phyloP scores from a whole-genome alignment of 2,797 vertebrate genomes.

The Pseudotriccus pelzelni region DNA sequence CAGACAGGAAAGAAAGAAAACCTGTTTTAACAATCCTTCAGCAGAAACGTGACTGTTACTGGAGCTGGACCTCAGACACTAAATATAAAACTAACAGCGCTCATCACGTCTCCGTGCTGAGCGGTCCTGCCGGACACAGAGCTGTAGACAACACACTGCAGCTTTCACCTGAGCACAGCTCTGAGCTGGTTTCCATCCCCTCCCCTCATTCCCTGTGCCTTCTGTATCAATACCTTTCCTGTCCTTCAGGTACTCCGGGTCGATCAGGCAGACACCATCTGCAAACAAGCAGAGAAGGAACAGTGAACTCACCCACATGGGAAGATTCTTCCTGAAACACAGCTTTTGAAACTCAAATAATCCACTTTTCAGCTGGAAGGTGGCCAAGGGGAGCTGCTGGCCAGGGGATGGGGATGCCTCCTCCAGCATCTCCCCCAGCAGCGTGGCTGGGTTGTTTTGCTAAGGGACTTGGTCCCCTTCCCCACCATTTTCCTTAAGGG shows the following conservation, averaged over 20 bases:
- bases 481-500: not conserved
- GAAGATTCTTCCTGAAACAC: not conserved
- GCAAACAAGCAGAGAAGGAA: not conserved
- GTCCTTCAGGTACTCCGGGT: slow-evolving; percentile 84
- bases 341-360: not conserved
- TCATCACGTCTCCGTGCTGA: accelerated
- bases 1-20: not conserved
- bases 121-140: accelerated
- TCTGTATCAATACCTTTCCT: slow-evolving; percentile 81
- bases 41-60: not conserved
- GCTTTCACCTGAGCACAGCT: not conserved
- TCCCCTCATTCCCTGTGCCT: accelerated
- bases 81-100: not conserved
- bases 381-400: not conserved
- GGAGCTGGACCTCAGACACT: not conserved
- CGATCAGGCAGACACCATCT: slow-evolving; percentile 88
- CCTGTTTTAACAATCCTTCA: not conserved
- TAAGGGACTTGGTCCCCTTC: not conserved
- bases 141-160: accelerated
- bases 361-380: not conserved
- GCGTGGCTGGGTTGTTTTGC: accelerated
- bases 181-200: not conserved
- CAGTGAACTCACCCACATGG: accelerated
- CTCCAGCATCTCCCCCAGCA: not conserved
- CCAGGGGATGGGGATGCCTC: accelerated